Evolutionary conservation across 2,888 invertebrate genomes (phyloP), one percentile per base, ranked within the genome.

Genomic region (Synanthedon vespiformis): DNA sequence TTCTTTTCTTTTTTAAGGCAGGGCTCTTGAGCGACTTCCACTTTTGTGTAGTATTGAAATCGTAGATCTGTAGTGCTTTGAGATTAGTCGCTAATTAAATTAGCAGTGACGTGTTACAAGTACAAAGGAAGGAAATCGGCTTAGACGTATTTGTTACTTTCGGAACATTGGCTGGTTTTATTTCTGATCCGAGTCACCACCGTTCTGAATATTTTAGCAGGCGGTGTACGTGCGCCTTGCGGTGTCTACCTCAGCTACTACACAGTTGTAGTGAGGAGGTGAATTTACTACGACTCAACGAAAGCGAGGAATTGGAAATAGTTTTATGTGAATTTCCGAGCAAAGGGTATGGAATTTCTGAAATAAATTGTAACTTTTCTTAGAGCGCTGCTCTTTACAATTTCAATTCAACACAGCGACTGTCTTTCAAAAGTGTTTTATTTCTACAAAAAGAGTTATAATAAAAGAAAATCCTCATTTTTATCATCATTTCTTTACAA

Each of bases 151-250:
- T 50, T 53, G 44, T 50, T 50, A 47, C 22, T 50, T 48, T 52
- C 54, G 53, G 50, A 56, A 50, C 52, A 55, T 53, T 54, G 48
- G 52, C 53, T 54, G 65, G 64, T 68, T 72, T 72, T 74, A 72
- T 72, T 68, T 66, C 67, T 63, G 63, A 60, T 60, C 60, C 60
- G 13, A 44, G 44, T 44, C 61, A 53, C 60, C 55, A 57, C 56
- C 58, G 54, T 57, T 56, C 53, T 75, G 73, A 74, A 75, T 75
- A 75, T 75, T 75, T 74, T 59, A 75, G 13, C 13, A n/a, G 13
- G 12, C 13, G 58, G 58, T 55, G 61, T 64, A 68, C 74, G 68
- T 67, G 62, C 57, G 51, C 52, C 13, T 11, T 34, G 51, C 13
- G 14, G 47, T 47, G 44, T 51, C 44, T 44, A 13, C 44, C 34